phyloP scores from a whole-genome alignment of 2,797 vertebrate species.

The Lepilemur septentrionalis region DNA sequence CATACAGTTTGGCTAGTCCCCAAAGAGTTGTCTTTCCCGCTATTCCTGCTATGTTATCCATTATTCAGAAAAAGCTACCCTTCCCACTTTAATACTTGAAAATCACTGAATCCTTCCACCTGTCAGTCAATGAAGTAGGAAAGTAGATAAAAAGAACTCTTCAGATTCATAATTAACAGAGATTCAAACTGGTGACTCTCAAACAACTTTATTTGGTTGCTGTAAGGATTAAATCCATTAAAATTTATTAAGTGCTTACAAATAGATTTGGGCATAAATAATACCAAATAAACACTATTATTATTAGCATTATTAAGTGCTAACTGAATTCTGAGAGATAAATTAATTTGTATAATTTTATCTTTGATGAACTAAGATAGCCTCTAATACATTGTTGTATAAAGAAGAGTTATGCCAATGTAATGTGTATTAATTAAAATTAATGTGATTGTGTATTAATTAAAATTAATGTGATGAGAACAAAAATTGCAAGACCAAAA shows the following conservation, averaged over 20 bases:
- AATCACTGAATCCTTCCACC: not conserved
- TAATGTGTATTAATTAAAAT: not conserved
- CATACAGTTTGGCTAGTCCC: not conserved
- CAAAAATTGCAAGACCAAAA: slow-evolving; percentile 30
- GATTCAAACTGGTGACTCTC: not conserved
- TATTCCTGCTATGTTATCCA: not conserved
- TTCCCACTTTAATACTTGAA: not conserved
- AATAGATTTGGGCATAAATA: not conserved
- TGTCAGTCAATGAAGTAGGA: not conserved
- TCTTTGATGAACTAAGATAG: slow-evolving; percentile 59
- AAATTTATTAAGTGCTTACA: not conserved
- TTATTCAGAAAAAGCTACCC: not conserved
- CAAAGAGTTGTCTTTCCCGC: not conserved
- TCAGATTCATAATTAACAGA: slow-evolving; percentile 15
- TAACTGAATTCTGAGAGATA: not conserved
- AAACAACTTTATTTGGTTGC: not conserved
- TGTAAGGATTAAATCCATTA: not conserved
- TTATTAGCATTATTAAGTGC: not conserved
- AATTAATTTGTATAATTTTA: not conserved
- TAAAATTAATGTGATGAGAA: slow-evolving; percentile 31
- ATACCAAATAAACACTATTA: not conserved
- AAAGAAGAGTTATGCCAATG: not conserved
- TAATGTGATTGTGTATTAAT: not conserved
- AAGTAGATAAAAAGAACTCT: not conserved
- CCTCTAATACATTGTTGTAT: slow-evolving; percentile 50